These are phyloP conservation scores for Torymus tubicola DNA, from an alignment of 2,888 invertebrate species.

Conservation along the genomic window DNA sequence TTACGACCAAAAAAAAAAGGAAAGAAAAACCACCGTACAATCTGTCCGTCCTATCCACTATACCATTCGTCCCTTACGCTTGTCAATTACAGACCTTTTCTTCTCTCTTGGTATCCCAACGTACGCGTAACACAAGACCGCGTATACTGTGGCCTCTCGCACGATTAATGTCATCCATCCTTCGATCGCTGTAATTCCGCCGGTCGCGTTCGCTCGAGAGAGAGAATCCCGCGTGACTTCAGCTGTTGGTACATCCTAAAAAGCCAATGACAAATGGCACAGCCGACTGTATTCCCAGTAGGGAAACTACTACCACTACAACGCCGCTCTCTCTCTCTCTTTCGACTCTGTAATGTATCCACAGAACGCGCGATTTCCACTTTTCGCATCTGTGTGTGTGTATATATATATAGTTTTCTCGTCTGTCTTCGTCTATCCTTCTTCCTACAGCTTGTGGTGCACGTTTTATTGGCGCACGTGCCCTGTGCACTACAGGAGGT, in stretches of 20 bases:
- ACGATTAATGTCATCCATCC: slow-evolving; percentile 53
- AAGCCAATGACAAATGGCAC: slow-evolving; percentile 19
- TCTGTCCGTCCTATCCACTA: slow-evolving; percentile 22
- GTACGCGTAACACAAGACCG: slow-evolving; percentile 17
- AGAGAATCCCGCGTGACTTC: neutral
- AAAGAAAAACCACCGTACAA: neutral
- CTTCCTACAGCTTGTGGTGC: too few species aligned
- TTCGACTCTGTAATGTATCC: neutral
- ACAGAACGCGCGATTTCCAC: too few species aligned
- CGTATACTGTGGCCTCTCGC: slow-evolving; percentile 10
- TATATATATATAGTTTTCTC: too few species aligned
- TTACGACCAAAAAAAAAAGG: neutral
- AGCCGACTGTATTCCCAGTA: neutral
- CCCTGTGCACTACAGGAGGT: too few species aligned
- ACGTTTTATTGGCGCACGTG: too few species aligned
- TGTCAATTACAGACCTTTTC: slow-evolving; percentile 37
- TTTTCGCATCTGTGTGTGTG: too few species aligned
- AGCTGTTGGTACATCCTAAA: neutral
- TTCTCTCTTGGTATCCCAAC: neutral
- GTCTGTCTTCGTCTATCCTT: too few species aligned
- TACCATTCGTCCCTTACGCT: slow-evolving; percentile 12
- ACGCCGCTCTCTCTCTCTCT: neutral
- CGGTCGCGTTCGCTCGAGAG: neutral
- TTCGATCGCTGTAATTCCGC: slow-evolving; percentile 24
- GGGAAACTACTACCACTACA: neutral